Evolutionary conservation across 2,888 invertebrate genomes (phyloP), one percentile per base, ranked within the genome.

Genomic region (Ellobium chinense): DNA sequence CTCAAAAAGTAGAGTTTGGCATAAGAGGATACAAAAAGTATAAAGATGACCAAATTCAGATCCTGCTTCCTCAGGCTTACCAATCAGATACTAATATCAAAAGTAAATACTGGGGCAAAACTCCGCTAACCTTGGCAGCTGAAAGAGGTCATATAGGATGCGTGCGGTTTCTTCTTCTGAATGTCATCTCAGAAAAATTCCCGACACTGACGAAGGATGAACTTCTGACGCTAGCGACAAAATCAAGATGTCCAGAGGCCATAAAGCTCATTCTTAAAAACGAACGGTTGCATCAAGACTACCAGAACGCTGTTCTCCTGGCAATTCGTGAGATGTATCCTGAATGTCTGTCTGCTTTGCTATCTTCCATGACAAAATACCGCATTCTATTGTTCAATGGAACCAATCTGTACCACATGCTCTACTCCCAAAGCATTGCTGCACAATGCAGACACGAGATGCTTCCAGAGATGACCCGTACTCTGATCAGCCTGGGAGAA

Each of bases 1-100:
- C 56, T 27, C 27, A 31, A 24, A 34, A 73, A n/a, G 18, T 78
- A 12, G 78, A 78, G n/a, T n/a, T 24, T 34, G 75, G 80, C 2
- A 36, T 80, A 18, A 75, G 80, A 54, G 74, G 69, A 5, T 62
- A 37, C 5, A 75, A 68, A 27, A 80, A 80, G 36, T 75, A 75
- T 54, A 80, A 80, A 27, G 68, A 68, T 62, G 75, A 75, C 56
- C 31, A 60, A 34, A n/a, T 69, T 24, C 62, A 27, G 0, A 24
- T 37, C 9, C 1, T 62, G 29, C 62, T 62, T 1, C 18, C 21
- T 54, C 56, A 37, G 34, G 18, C 27, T 2, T 0, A 24, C 0
- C 7, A 24, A 1, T 27, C 21, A 2, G 58, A 72, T 7, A 76
- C 21, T 31, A 46, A 54, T 46, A n/a, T 12, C 1, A 18, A 14